Evolutionary conservation across 2,888 invertebrate species (phyloP), one percentile per base, ranked within the genome.

Genomic region (Argynnis bischoffii): DNA sequence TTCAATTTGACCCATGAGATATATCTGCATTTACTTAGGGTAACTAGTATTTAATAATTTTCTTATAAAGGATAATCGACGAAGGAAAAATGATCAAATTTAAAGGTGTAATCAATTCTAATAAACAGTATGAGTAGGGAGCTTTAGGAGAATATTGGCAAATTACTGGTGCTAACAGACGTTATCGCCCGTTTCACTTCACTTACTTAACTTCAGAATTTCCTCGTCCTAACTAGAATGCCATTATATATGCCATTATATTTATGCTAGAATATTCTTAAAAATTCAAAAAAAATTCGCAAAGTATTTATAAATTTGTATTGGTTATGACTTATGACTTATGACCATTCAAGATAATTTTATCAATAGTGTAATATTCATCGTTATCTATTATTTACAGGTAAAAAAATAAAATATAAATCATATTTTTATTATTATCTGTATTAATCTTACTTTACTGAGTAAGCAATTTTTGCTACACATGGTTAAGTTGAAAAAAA

Each of bases 171-270:
- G 50, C 16, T 53, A 18, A 26, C 57, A 63, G 71, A 67, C 69
- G 70, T 76, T 75, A 78, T 74, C 74, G 69, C 70, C 71, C 66
- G 70, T 72, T 76, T 74, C 78, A 79, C 82, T 80, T 78, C 79
- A 82, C 83, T 86, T 84, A 82, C 78, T 81, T 81, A 84, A 81
- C 81, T 81, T 83, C 79, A 79, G 85, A 87, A 87, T 88, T 85
- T 81, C 79, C 79, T 80, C 78, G 66, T 76, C 80, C 76, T 81
- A 80, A 82, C 80, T 83, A 80, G 82, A 75, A 78, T 80, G 77
- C 82, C 84, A 85, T 87, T 82, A 84, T 82, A 84, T 82, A 86
- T n/a, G n/a, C n/a, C n/a, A 88, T 88, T 87, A 86, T 51, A n/a
- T 46, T 16, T 61, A 55, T 56, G 50, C 31, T 13, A n/a, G 41